Percentiles rank a stretch among this genome's conserved stretches.
These are phyloP conservation scores for Myiagra hebetior DNA, from an alignment of 2,113 vertebrate genomes.

Conservation along the genomic window DNA sequence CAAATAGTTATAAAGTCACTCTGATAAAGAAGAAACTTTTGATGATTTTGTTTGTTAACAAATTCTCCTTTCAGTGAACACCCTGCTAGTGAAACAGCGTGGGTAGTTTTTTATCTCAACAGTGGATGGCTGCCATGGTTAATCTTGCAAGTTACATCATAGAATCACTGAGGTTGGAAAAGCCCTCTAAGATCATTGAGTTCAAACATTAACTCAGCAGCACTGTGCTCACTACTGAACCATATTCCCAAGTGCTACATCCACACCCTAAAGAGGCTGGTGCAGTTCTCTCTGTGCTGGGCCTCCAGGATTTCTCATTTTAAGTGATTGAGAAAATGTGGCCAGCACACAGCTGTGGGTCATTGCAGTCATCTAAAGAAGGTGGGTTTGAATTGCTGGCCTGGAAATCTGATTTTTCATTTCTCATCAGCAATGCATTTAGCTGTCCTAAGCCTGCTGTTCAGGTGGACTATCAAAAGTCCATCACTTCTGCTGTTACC, in stretches of 20 bases:
- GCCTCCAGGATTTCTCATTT: not conserved
- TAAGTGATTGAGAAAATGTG: not conserved
- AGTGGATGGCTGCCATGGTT: not conserved
- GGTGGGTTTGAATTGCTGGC: not conserved
- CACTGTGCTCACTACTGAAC: not conserved
- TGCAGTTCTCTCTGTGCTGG: not conserved
- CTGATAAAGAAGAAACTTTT: not conserved
- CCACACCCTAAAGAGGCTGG: not conserved
- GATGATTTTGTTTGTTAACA: not conserved
- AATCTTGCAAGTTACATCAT: not conserved
- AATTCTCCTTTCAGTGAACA: not conserved
- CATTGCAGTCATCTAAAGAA: not conserved
- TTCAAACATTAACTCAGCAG: not conserved
- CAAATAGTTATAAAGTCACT: not conserved
- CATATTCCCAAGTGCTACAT: not conserved
- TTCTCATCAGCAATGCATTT: not conserved
- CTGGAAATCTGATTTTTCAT: not conserved
- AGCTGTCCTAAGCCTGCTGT: not conserved
- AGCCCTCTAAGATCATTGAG: not conserved
- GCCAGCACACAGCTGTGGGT: not conserved
- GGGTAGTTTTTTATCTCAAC: not conserved
- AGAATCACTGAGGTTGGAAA: not conserved
- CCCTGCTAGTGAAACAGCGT: not conserved
- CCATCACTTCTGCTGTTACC: not conserved
- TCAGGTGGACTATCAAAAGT: not conserved